phyloP scores from a whole-genome alignment of 2,888 invertebrate genomes.

The Trilocha varians region DNA sequence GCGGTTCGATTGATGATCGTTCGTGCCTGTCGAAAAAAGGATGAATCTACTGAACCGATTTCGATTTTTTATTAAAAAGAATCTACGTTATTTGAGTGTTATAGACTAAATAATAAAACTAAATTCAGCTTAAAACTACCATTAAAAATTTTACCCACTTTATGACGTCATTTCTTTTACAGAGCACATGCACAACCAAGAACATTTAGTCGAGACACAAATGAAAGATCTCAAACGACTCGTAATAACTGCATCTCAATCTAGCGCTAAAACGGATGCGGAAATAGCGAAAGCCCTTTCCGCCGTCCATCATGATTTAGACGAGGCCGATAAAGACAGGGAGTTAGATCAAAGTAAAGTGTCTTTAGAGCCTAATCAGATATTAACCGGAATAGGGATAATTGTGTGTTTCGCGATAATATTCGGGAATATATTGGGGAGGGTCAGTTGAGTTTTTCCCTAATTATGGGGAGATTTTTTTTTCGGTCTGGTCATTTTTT shows the following conservation, averaged over 20 bases:
- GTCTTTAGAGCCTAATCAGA: conserved; percentile 42
- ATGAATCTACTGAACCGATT: no score
- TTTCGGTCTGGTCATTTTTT: background rate
- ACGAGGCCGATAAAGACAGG: conserved; percentile 39
- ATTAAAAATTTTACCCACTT: no score
- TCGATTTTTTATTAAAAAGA: no score
- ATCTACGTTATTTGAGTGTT: no score
- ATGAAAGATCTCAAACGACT: conserved; percentile 49
- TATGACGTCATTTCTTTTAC: no score
- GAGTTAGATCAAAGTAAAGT: conserved; percentile 22
- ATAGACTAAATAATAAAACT: no score
- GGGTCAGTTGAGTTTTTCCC: conserved; percentile 38
- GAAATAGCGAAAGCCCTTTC: conserved; percentile 50
- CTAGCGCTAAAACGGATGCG: conserved; percentile 54
- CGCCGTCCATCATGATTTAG: conserved; percentile 53
- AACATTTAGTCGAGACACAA: conserved; percentile 41
- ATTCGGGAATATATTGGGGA: conserved; percentile 49
- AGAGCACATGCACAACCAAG: conserved; percentile 58
- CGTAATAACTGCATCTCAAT: conserved; percentile 43
- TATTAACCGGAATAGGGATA: conserved; percentile 48
- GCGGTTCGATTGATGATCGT: no score
- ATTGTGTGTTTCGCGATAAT: conserved; percentile 48
- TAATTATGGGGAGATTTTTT: background rate
- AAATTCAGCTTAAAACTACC: no score
- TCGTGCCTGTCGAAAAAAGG: no score